Conservation (phyloP, 2,888 invertebrate species). For the Frankliniella intonsa region DNA sequence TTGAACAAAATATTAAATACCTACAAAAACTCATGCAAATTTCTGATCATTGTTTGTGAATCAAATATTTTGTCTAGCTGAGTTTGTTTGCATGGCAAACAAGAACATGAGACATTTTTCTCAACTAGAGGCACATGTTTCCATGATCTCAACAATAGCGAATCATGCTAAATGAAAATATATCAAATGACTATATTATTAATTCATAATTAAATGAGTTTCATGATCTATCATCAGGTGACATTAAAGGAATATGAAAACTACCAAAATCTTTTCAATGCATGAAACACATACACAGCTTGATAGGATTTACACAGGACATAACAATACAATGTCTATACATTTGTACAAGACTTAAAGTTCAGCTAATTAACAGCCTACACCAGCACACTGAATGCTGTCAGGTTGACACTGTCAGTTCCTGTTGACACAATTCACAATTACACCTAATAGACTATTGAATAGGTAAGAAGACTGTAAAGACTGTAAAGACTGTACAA, state of each 20-base stretch:
- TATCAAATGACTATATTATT: conserved; percentile 30
- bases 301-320: conserved; percentile 23
- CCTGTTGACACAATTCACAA: background rate
- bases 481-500: conserved; percentile 4
- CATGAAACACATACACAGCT: conserved; percentile 13
- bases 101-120: no score
- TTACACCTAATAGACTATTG: background rate
- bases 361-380: conserved; percentile 24
- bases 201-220: conserved; percentile 17
- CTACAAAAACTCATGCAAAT: background rate
- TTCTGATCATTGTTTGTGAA: background rate
- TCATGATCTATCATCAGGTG: conserved; percentile 23
- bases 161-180: conserved; percentile 31
- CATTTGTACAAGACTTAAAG: conserved; percentile 26
- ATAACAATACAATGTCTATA: conserved; percentile 25
- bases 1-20: background rate
- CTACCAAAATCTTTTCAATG: conserved; percentile 20
- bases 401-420: conserved; percentile 11
- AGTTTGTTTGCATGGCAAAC: no score
- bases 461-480: conserved; percentile 5
- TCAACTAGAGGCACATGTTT: background rate
- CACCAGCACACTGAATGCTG: conserved; percentile 24
- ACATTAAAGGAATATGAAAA: conserved; percentile 21
- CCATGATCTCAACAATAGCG: conserved; percentile 29
- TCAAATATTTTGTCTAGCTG: no score